Evolutionary conservation across 2,888 invertebrate species (phyloP), one percentile per base, ranked within the genome.

Genomic region (Hypercompe scribonia): DNA sequence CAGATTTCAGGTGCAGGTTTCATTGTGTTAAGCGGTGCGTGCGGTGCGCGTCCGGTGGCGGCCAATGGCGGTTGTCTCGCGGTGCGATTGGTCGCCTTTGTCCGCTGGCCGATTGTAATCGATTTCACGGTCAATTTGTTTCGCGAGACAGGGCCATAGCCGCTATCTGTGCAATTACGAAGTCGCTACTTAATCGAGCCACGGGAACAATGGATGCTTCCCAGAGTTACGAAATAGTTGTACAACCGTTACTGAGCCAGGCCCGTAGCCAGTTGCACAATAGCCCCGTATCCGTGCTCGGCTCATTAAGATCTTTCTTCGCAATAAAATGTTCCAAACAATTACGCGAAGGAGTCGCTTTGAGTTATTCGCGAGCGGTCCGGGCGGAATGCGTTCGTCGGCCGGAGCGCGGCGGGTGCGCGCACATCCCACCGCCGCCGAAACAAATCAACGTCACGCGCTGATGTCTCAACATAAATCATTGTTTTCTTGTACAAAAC

Each of bases 101-200:
- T 82, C 78, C 79, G 72, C 77, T 70, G 78, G 67, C 75, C 83
- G 84, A 89, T 89, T 77, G 77, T 89, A 86, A 90, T 91, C 90
- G 86, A 90, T 91, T 90, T 91, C 88, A 84, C 91, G 91, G 87
- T 89, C 90, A 91, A 93, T 93, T 93, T 91, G 93, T 91, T 91
- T 87, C 87, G 83, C 89, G 88, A 91, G 89, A 91, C 91, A 87
- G 79, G 65, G 77, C 84, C 89, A 90, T 88, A 87, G 83, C 77
- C 64, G 75, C 77, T 86, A 86, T 86, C 88, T 82, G 84, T 77
- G 81, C 88, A 87, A 90, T 90, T 90, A 88, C 88, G 78, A 81
- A 79, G 84, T 81, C 78, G 87, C 83, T 85, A 85, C 86, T 89
- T 91, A 90, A 90, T 90, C 89, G 90, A 87, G 84, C 81, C 77